phyloP scores from a whole-genome alignment of 1,140 invertebrate species.

The Papilio xuthus region DNA sequence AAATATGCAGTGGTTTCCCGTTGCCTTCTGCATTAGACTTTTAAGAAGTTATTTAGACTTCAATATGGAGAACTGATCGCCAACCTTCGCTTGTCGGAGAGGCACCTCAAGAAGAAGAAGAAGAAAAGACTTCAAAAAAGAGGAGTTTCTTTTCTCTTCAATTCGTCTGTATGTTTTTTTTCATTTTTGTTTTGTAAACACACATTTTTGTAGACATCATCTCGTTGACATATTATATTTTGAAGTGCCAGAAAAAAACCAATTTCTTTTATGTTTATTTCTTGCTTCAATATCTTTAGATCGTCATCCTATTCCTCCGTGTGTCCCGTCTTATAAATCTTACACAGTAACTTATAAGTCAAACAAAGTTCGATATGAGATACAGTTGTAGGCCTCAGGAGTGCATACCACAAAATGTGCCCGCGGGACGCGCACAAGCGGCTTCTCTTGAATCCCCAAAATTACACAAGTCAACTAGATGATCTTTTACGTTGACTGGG shows the following conservation, averaged over 20 bases:
- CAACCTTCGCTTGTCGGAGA: no score
- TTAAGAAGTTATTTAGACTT: no score
- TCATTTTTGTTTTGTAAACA: no score
- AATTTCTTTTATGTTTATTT: not conserved
- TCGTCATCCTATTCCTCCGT: slow-evolving; percentile 38
- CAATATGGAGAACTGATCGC: no score
- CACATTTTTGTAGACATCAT: no score
- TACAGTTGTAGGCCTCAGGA: slow-evolving; percentile 58
- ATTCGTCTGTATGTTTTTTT: no score
- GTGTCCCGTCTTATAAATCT: slow-evolving; percentile 6
- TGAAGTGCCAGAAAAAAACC: not conserved
- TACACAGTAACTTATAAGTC: slow-evolving; percentile 42
- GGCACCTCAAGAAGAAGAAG: no score
- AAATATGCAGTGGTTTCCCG: no score
- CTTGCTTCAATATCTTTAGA: not conserved
- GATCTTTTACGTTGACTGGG: not conserved
- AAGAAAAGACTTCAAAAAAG: no score
- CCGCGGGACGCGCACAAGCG: slow-evolving; percentile 42
- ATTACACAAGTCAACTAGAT: slow-evolving; percentile 16
- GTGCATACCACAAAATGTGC: slow-evolving; percentile 61
- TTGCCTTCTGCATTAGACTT: no score
- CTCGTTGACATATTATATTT: not conserved
- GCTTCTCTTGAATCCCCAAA: not conserved
- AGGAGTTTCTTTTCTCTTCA: no score
- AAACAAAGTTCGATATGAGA: slow-evolving; percentile 54